Evolutionary conservation across 2,888 invertebrate genomes (phyloP).

Genomic region (Acrobasis repandana): DNA sequence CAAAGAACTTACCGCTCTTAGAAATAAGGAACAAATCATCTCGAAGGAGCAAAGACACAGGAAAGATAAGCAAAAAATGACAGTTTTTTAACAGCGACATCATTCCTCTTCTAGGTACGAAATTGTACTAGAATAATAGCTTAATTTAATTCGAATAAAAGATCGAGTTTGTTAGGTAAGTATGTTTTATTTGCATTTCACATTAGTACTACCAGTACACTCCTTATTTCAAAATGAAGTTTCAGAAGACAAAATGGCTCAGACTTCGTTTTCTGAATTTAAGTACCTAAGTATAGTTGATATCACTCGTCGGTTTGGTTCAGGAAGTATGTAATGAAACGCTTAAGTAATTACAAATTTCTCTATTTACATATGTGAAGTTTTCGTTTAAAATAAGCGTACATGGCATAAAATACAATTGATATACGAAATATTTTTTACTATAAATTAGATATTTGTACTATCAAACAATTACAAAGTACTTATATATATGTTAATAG

Average conservation of each 20-base stretch:
- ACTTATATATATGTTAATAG: slow-evolving; percentile 76
- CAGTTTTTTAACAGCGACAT: slow-evolving; percentile 84
- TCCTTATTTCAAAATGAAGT: slow-evolving; percentile 4
- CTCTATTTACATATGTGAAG: slow-evolving; percentile 82
- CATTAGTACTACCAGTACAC: slow-evolving; percentile 15
- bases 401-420: slow-evolving; percentile 82
- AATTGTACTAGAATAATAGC: too few relatives aligned
- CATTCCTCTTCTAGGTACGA: background rate
- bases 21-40: slow-evolving; percentile 84
- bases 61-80: slow-evolving; percentile 89
- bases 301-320: background rate
- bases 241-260: slow-evolving; percentile 13
- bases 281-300: background rate
- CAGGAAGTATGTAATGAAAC: slow-evolving; percentile 50
- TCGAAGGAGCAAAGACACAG: slow-evolving; percentile 87
- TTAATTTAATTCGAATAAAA: slow-evolving; percentile 19
- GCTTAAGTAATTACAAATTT: slow-evolving; percentile 70
- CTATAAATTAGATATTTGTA: slow-evolving; percentile 83
- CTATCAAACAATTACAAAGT: slow-evolving; percentile 80
- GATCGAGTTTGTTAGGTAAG: slow-evolving; percentile 12
- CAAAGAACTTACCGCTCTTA: slow-evolving; percentile 83
- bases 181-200: slow-evolving; percentile 23
- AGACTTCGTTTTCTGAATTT: background rate
- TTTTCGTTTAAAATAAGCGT: slow-evolving; percentile 82
- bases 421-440: slow-evolving; percentile 78